Evolutionary conservation across 2,113 vertebrate species (phyloP), one percentile per base, ranked within the genome.

Genomic region (Tiliqua scincoides): DNA sequence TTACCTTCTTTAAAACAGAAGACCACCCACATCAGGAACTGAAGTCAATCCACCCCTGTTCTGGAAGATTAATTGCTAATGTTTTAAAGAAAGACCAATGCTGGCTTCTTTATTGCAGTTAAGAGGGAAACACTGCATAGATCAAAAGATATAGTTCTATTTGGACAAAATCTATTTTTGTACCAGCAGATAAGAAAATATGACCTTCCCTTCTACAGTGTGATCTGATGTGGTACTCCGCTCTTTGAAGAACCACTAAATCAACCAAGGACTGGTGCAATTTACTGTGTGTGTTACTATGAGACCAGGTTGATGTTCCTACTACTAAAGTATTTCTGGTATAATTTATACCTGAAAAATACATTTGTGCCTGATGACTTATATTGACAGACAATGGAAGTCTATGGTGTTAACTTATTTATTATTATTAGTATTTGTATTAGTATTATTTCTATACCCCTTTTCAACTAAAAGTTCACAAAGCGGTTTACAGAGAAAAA

Each of bases 291-390:
- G 5, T 52, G 40, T 86, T 87, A 20, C 83, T 77, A 27, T 52
- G 90, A 91, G 63, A 59, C 61, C 85, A 93, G 83, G 25, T 32
- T 85, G 90, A 91, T 91, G 91, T 30, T 89, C 8, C 77, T 93
- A 79, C 30, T 86, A 72, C 2, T 82, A 79, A 94, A 89, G 37
- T 1, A 12, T 83, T 82, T 90, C 2, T 25, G 7, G 54, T 83
- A 1, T 48, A 57, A 85, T 79, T 84, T 71, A 83, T 25, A 65
- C 67, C 67, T 54, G 7, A 27, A n/a, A 48, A 23, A 57, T 48
- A 48, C 8, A 48, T 48, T 48, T 70, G n/a, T 81, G 86, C 89
- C 85, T 85, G 61, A 0, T 70, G 86, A 88, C 77, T 94, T 78
- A 11, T 40, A 59, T 73, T 67, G n/a, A 9, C 78, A 90, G 90